Evolutionary conservation across 2,113 vertebrate genomes (phyloP).

Genomic region (Ondatra zibethicus): DNA sequence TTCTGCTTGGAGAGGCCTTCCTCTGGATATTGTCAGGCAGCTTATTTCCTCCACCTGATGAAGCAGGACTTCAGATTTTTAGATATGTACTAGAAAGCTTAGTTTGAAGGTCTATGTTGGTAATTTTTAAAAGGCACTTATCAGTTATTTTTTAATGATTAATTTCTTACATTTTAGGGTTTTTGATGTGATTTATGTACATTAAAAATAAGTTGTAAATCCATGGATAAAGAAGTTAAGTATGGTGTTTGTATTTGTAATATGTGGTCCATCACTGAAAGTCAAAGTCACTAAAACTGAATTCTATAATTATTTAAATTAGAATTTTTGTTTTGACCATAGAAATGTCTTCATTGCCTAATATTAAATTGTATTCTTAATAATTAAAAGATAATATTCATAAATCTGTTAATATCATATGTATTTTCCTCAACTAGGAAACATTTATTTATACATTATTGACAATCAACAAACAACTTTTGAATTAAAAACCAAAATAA

Average conservation of each 20-base stretch:
- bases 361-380: not conserved
- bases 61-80: not conserved
- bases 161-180: not conserved
- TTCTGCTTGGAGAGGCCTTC: not conserved
- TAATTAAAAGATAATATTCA: not conserved
- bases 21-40: not conserved
- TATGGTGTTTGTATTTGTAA: constrained; percentile 12
- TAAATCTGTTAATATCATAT: not conserved
- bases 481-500: not conserved
- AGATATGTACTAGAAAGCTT: constrained; percentile 11
- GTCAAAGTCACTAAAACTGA: constrained; percentile 13
- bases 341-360: constrained; percentile 37
- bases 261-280: constrained; percentile 14
- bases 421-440: constrained; percentile 29
- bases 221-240: not conserved
- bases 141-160: constrained; percentile 17
- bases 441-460: not conserved
- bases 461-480: not conserved
- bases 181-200: not conserved
- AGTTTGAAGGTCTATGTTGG: not conserved
- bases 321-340: not conserved
- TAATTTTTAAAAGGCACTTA: not conserved
- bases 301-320: not conserved
- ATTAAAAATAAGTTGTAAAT: not conserved
- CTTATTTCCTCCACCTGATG: not conserved